Evolutionary conservation across 1,140 invertebrate species (phyloP).

Genomic region (Eupeodes corollae): DNA sequence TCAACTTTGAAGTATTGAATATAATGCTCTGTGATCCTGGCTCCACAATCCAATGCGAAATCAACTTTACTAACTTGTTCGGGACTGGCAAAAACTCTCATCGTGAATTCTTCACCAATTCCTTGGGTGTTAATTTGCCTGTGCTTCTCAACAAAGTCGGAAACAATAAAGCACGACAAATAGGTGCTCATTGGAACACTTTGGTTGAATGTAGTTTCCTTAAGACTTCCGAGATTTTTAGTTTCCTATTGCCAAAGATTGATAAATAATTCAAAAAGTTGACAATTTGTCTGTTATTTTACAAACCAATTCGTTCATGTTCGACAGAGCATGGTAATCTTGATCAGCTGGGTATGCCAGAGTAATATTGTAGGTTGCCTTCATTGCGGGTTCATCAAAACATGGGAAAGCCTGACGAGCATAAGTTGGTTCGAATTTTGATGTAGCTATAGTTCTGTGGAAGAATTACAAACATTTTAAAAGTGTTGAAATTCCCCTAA

Average conservation of each 20-base stretch:
- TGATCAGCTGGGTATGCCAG: conserved; percentile 53
- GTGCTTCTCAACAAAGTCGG: conserved; percentile 61
- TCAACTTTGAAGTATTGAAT: conserved; percentile 75
- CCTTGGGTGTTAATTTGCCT: conserved; percentile 44
- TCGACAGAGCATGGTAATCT: conserved; percentile 65
- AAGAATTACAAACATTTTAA: background rate
- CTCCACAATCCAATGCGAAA: conserved; percentile 71
- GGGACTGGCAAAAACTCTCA: conserved; percentile 64
- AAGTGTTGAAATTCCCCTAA: background rate
- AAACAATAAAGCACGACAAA: conserved; percentile 79
- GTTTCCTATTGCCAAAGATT: background rate
- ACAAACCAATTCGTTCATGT: conserved; percentile 49
- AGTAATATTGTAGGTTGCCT: conserved; percentile 74
- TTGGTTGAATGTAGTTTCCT: conserved; percentile 47
- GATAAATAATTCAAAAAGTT: background rate
- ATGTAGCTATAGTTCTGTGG: conserved; percentile 65
- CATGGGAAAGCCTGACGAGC: conserved; percentile 88
- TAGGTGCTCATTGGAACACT: conserved; percentile 93
- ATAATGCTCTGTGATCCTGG: conserved; percentile 74
- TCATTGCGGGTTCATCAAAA: conserved; percentile 91
- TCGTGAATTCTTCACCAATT: conserved; percentile 45
- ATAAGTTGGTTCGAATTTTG: conserved; percentile 90
- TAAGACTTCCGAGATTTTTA: background rate
- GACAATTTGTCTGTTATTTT: background rate
- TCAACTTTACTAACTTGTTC: conserved; percentile 63